Evolutionary conservation across 2,113 vertebrate genomes (phyloP), one percentile per base, ranked within the genome.

Genomic region (Dasyprocta punctata): DNA sequence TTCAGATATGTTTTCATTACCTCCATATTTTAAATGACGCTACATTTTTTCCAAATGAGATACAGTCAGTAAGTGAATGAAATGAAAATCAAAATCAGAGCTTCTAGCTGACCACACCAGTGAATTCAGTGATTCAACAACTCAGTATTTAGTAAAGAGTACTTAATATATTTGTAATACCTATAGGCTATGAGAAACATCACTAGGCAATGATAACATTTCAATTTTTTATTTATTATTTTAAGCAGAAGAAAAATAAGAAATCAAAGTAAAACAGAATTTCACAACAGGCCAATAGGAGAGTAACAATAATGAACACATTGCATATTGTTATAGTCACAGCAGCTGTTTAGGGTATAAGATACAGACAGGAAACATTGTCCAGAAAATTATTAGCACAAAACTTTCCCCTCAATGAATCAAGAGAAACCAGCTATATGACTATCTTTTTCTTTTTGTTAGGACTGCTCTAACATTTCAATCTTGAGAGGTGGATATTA

Each of bases 71-170:
- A 63, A 86, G 44, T 58, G 33, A 86, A 36, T 60, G 1, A 60
- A 16, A 44, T 82, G 38, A 63, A 77, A 82, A 82, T 38, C 38
- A 58, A 82, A 86, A 44, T 24, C 38, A 63, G 20, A 86, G 71
- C 33, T 86, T 82, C n/a, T 86, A 41, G n/a, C 75, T 75, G n/a
- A 8, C 20, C 14, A 85, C 10, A 65, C n/a, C 14, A 80, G 19
- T 80, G 52, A 95, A 30, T 56, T 81, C 38, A 65, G 58, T 81
- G 33, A 82, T 58, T 75, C 33, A 58, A 95, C 52, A 86, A 95
- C 85, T 56, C 44, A 75, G 86, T 82, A 75, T 33, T 24, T 67
- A 58, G n/a, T 22, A 61, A 22, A 41, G 44, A 6, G 6, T 16
- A 82, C 22, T 90, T 41, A 90, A 82, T 2, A 71, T 30, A 19